phyloP scores from a whole-genome alignment of 2,113 vertebrate species.

The Chaetodon auriga region DNA sequence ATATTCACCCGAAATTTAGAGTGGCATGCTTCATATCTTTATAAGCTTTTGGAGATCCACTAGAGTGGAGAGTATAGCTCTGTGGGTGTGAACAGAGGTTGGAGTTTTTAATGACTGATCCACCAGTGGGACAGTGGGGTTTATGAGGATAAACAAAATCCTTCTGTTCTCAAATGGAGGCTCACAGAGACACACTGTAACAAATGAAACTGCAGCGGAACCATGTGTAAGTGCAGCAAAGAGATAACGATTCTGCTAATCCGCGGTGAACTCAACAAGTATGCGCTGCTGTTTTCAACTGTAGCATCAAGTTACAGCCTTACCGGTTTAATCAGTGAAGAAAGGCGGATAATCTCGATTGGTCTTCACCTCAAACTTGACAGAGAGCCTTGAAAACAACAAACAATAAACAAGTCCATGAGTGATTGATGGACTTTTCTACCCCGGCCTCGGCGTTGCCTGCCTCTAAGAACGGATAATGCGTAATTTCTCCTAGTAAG shows the following conservation, averaged over 20 bases:
- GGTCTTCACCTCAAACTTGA: constrained; percentile 7
- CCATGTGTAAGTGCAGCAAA: background rate
- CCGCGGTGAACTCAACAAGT: background rate
- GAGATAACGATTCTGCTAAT: constrained; percentile 18
- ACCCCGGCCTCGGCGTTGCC: constrained; percentile 26
- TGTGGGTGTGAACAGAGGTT: no score
- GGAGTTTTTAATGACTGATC: background rate
- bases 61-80: background rate
- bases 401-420: constrained; percentile 8
- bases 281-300: background rate
- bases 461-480: constrained; percentile 71
- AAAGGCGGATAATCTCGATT: constrained; percentile 2
- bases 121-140: background rate
- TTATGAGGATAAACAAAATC: constrained; percentile 8
- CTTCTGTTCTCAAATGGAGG: background rate
- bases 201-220: constrained; percentile 6
- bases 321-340: constrained; percentile 40
- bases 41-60: background rate
- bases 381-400: background rate
- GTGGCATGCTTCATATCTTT: background rate
- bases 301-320: background rate
- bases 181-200: constrained; percentile 2
- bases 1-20: background rate
- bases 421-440: background rate
- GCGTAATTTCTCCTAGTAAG: constrained; percentile 77